Conservation (phyloP, 2,113 vertebrate genomes). For the Monopterus albus region DNA sequence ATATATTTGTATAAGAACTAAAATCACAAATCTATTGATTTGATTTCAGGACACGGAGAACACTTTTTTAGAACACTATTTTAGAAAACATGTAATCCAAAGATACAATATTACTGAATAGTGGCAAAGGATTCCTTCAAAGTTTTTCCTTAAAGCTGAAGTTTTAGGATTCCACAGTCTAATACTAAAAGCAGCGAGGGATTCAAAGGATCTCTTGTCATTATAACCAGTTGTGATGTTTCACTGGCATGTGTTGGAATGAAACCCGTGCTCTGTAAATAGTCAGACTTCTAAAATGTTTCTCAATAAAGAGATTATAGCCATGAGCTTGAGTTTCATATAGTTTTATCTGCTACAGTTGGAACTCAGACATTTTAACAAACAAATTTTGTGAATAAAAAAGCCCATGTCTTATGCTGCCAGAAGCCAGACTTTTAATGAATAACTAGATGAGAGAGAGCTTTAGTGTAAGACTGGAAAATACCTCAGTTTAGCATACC, state of each 20-base stretch:
- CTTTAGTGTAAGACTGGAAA: not conserved
- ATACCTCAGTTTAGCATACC: not conserved
- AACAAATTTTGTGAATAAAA: no score
- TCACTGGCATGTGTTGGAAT: not conserved
- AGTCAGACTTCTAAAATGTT: not conserved
- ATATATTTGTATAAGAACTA: no score
- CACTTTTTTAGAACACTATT: no score
- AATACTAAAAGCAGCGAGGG: not conserved
- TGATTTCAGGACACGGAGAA: no score
- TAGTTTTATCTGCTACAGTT: not conserved
- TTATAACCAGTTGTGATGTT: not conserved
- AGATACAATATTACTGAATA: no score
- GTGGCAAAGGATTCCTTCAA: slow-evolving; percentile 8
- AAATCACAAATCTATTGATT: no score
- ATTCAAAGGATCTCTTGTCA: not conserved
- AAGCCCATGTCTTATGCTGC: no score
- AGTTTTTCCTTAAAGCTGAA: slow-evolving; percentile 17
- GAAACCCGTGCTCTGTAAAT: not conserved
- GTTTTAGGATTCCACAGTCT: slow-evolving; percentile 32
- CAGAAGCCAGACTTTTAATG: not conserved
- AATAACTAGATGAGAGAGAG: not conserved
- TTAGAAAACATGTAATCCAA: no score
- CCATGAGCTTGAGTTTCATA: not conserved
- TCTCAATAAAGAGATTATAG: not conserved
- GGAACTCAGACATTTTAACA: not conserved